phyloP scores from a whole-genome alignment of 2,113 vertebrate genomes.

The Vicugna pacos region DNA sequence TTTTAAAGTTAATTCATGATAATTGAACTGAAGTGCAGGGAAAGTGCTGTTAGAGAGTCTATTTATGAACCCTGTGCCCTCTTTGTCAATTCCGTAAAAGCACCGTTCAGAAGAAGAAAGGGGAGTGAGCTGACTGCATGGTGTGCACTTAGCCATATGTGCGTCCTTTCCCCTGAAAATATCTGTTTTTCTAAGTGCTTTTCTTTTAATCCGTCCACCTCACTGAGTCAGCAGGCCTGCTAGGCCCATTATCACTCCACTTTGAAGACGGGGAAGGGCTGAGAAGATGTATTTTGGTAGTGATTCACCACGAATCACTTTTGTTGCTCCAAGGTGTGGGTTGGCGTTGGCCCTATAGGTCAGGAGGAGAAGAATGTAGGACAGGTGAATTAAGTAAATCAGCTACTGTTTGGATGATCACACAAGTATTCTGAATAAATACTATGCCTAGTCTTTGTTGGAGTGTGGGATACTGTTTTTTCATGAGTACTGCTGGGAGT shows the following conservation, averaged over 20 bases:
- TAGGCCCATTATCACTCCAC: slow-evolving; percentile 81
- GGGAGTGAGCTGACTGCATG: slow-evolving; percentile 57
- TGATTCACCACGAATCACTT: slow-evolving; percentile 64
- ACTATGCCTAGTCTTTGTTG: not conserved
- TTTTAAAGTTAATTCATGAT: slow-evolving; percentile 86
- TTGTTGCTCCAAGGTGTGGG: not conserved
- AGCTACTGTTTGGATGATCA: not conserved
- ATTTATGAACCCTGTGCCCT: slow-evolving; percentile 77
- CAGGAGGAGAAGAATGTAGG: not conserved
- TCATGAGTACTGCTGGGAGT: not conserved
- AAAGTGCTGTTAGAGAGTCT: slow-evolving; percentile 78
- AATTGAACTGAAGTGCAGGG: slow-evolving; percentile 82
- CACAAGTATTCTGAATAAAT: slow-evolving; percentile 25
- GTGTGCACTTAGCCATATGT: slow-evolving; percentile 67
- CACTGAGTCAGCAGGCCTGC: slow-evolving; percentile 83
- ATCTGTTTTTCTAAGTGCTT: slow-evolving; percentile 78
- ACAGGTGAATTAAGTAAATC: not conserved
- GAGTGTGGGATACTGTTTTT: not conserved
- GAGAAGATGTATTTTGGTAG: slow-evolving; percentile 81
- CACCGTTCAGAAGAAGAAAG: slow-evolving; percentile 61
- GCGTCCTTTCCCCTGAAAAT: slow-evolving; percentile 69
- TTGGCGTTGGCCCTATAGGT: not conserved
- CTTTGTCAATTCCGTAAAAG: slow-evolving; percentile 80
- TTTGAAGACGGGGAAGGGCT: slow-evolving; percentile 80
- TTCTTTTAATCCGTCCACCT: slow-evolving; percentile 73